These are phyloP conservation scores for Acropternis orthonyx DNA, from an alignment of 2,797 vertebrate genomes.

Conservation along the genomic window DNA sequence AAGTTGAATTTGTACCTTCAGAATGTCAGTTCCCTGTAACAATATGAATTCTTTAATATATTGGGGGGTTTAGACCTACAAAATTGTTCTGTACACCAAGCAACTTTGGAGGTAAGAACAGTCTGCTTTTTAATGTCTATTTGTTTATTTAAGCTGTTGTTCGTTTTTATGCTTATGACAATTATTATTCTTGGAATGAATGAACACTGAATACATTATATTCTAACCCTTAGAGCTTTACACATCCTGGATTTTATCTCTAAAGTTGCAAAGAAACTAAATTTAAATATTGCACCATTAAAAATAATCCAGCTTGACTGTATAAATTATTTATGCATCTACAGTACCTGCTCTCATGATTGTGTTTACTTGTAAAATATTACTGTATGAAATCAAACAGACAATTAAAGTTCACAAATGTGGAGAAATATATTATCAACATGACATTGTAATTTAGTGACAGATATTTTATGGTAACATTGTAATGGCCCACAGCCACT, in stretches of 20 bases:
- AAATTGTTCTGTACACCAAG: neutral
- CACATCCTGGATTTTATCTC: neutral
- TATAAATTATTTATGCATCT: constrained; percentile 14
- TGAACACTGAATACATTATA: neutral
- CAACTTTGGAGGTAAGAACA: neutral
- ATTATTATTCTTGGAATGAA: constrained; percentile 35
- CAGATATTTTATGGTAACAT: neutral
- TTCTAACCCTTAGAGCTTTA: neutral
- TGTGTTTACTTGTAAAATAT: constrained; percentile 41
- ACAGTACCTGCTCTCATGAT: neutral
- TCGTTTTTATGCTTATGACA: constrained; percentile 5
- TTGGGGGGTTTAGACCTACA: neutral
- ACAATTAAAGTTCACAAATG: constrained; percentile 50
- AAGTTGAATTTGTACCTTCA: neutral
- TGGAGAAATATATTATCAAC: neutral
- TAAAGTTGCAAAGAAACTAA: neutral
- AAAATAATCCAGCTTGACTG: constrained; percentile 6
- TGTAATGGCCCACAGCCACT: constrained; percentile 10
- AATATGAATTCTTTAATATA: neutral
- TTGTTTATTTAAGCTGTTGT: constrained; percentile 8
- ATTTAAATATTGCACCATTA: constrained; percentile 27
- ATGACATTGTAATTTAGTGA: constrained; percentile 27
- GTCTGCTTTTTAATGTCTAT: neutral
- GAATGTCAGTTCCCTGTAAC: neutral
- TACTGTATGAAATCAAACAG: constrained; percentile 37